phyloP scores from a whole-genome alignment of 2,797 vertebrate genomes.

The Sarcophilus harrisii region DNA sequence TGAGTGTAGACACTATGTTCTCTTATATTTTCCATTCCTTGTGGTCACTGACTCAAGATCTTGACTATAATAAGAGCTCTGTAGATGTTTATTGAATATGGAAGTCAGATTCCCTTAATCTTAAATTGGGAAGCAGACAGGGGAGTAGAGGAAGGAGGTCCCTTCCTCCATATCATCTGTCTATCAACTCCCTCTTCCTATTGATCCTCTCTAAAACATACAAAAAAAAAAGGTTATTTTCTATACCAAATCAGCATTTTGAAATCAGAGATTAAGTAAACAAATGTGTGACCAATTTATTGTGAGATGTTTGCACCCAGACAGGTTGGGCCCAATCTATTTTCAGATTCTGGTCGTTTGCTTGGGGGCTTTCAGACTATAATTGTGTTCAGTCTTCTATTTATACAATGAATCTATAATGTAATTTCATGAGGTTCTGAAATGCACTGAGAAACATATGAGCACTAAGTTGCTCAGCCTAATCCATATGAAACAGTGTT shows the following conservation, averaged over 20 bases:
- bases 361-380: constrained; percentile 75
- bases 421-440: constrained; percentile 87
- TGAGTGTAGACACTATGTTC: not conserved
- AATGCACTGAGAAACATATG: constrained; percentile 82
- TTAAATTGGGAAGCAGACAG: not conserved
- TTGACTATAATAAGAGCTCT: not conserved
- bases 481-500: constrained; percentile 88
- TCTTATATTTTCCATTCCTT: not conserved
- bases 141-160: not conserved
- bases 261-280: constrained; percentile 79
- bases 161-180: constrained; percentile 7
- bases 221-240: constrained; percentile 65
- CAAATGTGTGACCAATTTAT: constrained; percentile 73
- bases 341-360: constrained; percentile 56
- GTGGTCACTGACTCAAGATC: not conserved
- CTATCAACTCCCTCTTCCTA: constrained; percentile 27
- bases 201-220: constrained; percentile 39
- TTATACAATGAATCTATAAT: constrained; percentile 89
- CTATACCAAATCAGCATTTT: constrained; percentile 54
- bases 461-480: constrained; percentile 79
- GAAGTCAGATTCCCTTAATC: not conserved
- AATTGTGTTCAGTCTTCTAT: constrained; percentile 82
- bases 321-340: constrained; percentile 66
- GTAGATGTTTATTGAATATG: not conserved
- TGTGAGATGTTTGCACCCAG: constrained; percentile 62